phyloP scores from a whole-genome alignment of 1,140 invertebrate genomes.

The Cotesia typhae region DNA sequence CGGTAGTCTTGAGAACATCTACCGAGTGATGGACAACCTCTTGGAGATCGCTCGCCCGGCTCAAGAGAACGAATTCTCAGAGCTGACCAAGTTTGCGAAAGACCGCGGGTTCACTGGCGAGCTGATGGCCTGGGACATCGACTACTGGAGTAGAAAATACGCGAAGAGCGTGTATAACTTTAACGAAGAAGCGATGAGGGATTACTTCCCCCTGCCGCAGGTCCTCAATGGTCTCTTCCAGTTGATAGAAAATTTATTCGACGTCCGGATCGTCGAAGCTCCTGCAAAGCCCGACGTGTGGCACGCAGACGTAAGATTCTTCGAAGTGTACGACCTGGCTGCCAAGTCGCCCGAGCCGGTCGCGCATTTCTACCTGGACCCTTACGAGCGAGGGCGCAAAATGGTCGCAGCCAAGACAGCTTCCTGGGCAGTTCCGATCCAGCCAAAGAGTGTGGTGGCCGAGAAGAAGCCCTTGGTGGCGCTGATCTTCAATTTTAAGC shows the following conservation, averaged over 20 bases:
- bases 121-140: conserved; percentile 85
- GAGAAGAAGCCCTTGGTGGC: conserved; percentile 76
- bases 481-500: conserved; percentile 84
- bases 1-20: conserved; percentile 79
- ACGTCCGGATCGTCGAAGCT: conserved; percentile 80
- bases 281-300: conserved; percentile 71
- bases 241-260: conserved; percentile 80
- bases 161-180: conserved; percentile 71
- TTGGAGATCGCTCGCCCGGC: conserved; percentile 73
- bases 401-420: conserved; percentile 68
- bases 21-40: conserved; percentile 76
- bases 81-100: conserved; percentile 78
- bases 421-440: conserved; percentile 76
- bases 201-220: conserved; percentile 84
- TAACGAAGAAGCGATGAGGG: conserved; percentile 75
- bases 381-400: conserved; percentile 76
- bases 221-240: conserved; percentile 82
- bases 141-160: conserved; percentile 85
- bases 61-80: conserved; percentile 79
- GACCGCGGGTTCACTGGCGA: conserved; percentile 76
- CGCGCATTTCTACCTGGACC: conserved; percentile 86
- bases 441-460: conserved; percentile 72
- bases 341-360: conserved; percentile 70
- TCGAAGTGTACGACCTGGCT: conserved; percentile 80
- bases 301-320: conserved; percentile 88